Percentiles rank a stretch among this genome's conserved stretches.
Evolutionary conservation across 2,797 vertebrate genomes (phyloP).

Genomic region (Gadopsis bispinosus): DNA sequence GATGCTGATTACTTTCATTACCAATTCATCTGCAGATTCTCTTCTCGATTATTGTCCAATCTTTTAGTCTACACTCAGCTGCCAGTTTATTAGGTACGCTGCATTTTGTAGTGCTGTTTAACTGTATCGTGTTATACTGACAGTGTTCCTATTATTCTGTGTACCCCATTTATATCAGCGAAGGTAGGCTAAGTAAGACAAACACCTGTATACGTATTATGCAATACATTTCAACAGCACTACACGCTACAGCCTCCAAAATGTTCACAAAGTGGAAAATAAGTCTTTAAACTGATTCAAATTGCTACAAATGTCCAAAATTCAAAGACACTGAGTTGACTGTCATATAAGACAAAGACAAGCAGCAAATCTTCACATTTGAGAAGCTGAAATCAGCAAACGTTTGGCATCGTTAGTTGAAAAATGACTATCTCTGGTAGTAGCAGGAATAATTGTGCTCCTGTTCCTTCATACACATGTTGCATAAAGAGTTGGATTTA

Average conservation of each 20-base stretch:
- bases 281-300: background rate
- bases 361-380: background rate
- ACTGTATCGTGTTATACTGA: background rate
- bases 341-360: background rate
- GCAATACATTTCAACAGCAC: background rate
- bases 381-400: background rate
- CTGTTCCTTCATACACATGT: slow-evolving; percentile 2
- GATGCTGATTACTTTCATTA: slow-evolving; percentile 4
- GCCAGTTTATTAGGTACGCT: background rate
- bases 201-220: background rate
- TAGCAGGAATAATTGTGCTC: background rate
- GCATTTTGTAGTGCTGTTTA: background rate
- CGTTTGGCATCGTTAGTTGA: background rate
- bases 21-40: background rate
- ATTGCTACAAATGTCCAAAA: background rate
- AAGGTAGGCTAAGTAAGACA: background rate
- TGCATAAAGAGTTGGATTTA: background rate
- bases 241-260: background rate
- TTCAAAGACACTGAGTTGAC: background rate
- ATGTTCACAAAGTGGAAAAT: background rate
- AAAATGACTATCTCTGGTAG: background rate
- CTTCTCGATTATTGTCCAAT: background rate
- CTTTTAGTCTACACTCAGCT: background rate
- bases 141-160: slow-evolving; percentile 3
- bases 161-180: background rate